Evolutionary conservation across 1,140 invertebrate species (phyloP).

Genomic region (Nixonia krombeini): DNA sequence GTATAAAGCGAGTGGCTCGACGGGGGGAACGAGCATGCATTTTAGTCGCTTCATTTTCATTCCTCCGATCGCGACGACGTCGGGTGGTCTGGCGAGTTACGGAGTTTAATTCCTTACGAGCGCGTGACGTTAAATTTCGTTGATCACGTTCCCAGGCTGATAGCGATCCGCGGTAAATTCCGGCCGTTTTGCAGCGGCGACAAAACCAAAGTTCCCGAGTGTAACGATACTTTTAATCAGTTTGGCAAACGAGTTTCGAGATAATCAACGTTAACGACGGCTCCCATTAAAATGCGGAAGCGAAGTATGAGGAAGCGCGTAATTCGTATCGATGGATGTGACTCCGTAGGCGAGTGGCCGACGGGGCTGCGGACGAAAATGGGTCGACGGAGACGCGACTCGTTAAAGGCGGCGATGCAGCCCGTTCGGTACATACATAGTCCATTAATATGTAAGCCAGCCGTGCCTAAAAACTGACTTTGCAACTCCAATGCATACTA

Average conservation of each 20-base stretch:
- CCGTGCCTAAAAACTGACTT: conserved; percentile 68
- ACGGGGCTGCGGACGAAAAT: conserved; percentile 5
- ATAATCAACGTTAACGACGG: neutral
- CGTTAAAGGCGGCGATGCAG: neutral
- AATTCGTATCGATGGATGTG: too few relatives aligned
- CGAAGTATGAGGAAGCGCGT: neutral
- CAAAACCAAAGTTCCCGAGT: conserved; percentile 1
- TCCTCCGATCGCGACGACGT: conserved; percentile 23
- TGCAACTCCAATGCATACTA: conserved; percentile 71
- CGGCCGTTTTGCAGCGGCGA: neutral
- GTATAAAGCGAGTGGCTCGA: conserved; percentile 37
- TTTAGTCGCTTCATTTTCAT: conserved; percentile 60
- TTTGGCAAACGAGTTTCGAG: neutral
- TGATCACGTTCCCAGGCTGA: conserved; percentile 22
- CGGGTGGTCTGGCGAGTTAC: conserved; percentile 24
- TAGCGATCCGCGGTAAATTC: conserved; percentile 6
- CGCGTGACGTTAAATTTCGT: conserved; percentile 9
- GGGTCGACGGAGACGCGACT: conserved; percentile 3
- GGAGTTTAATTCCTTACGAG: conserved; percentile 42
- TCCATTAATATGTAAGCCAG: conserved; percentile 62
- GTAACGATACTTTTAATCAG: neutral
- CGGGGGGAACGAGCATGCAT: conserved; percentile 53
- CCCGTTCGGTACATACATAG: conserved; percentile 18
- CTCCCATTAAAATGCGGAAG: too few relatives aligned
- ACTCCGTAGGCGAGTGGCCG: too few relatives aligned